These are phyloP conservation scores for Gasterosteus aculeatus DNA, from an alignment of 2,113 vertebrate genomes.

Conservation along the genomic window DNA sequence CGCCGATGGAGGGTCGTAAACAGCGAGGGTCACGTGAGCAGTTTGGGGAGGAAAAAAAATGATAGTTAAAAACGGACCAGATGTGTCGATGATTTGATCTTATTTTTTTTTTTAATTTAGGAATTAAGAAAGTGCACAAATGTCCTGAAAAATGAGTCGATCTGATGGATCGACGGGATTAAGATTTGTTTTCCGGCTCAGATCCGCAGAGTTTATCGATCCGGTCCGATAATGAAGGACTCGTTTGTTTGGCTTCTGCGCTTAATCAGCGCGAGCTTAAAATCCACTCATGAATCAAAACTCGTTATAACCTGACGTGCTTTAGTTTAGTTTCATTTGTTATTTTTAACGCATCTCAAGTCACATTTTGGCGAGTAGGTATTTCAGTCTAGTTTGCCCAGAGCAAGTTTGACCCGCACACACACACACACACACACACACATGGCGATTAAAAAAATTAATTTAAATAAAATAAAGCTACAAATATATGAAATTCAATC, in stretches of 20 bases:
- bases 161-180: constrained; percentile 69
- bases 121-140: constrained; percentile 6
- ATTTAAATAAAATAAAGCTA: background rate
- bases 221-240: constrained; percentile 66
- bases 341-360: background rate
- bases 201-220: constrained; percentile 71
- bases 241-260: constrained; percentile 68
- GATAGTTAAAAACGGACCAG: background rate
- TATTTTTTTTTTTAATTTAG: constrained; percentile 44
- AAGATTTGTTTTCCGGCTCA: constrained; percentile 69
- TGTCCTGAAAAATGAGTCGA: constrained; percentile 63
- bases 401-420: background rate
- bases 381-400: background rate
- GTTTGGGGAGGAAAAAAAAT: constrained; percentile 22
- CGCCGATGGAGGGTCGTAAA: constrained; percentile 7
- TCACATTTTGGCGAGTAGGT: background rate
- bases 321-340: background rate
- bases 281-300: constrained; percentile 28
- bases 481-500: background rate
- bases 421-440: too few relatives aligned
- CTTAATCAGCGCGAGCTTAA: constrained; percentile 47
- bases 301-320: background rate
- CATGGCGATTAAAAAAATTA: background rate
- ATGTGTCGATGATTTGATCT: constrained; percentile 20
- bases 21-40: background rate